Evolutionary conservation across 2,888 invertebrate species (phyloP), one percentile per base, ranked within the genome.

Genomic region (Stenoptilia bipunctidactyla): DNA sequence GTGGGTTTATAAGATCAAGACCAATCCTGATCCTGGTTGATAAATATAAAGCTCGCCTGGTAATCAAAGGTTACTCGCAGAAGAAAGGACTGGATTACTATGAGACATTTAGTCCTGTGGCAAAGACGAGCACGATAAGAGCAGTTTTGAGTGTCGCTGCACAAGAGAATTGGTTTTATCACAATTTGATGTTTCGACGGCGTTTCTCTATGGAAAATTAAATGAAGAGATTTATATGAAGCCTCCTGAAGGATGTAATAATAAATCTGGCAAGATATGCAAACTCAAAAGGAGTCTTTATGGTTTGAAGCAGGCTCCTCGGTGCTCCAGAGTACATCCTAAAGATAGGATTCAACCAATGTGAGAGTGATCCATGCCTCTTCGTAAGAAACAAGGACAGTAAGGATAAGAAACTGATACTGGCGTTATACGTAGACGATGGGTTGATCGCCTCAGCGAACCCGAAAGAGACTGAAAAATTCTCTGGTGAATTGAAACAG

Each of bases 221-320:
- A 30, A 30, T 4, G 30, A 30, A 4, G 30, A 30, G 6, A 30
- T 30, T 12, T 30, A n/a, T 10, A 30, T 30, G 30, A 30, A 30
- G 10, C 30, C 10, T n/a, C 30, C 36, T 15, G 36, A 36, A 37
- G 37, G 37, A 2, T 37, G n/a, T 12, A 20, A 3, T 8, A 20
- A 36, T 10, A 15, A 36, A 15, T n/a, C n/a, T 6, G 14, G n/a
- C 15, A 15, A 15, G 15, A 15, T 15, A 2, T 36, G 36, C 13
- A 14, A 15, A 15, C 15, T 36, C n/a, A 36, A 37, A 15, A 25
- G 15, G 27, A 37, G 27, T 27, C 27, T 37, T 13, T 37, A 37
- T 6, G 37, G 37, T n/a, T 27, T 37, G 27, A 37, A 37, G 13
- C 37, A 25, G 13, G 37, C 37, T 3, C 37, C 27, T 9, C n/a